phyloP scores from a whole-genome alignment of 64 coral and sea anemone genomes.

The Porites lutea region DNA sequence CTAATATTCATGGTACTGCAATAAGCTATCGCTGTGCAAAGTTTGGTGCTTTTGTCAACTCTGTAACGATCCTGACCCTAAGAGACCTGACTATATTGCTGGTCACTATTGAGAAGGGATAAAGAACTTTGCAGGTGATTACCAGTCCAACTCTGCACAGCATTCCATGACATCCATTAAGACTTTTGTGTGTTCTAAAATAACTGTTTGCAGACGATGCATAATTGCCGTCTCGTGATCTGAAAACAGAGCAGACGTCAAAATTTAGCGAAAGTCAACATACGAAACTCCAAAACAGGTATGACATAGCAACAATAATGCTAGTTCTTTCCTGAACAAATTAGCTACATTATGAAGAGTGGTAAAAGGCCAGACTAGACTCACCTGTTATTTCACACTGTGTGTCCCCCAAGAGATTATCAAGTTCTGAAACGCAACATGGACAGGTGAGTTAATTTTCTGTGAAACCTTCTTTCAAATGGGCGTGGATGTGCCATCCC shows the following conservation, averaged over 20 bases:
- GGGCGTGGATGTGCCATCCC: no score
- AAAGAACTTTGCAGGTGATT: not conserved
- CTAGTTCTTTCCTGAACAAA: no score
- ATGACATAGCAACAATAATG: no score
- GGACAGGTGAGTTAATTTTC: not conserved
- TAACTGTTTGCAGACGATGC: conserved; percentile 91
- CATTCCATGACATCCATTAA: conserved; percentile 94
- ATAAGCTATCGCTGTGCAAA: no score
- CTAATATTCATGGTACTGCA: no score
- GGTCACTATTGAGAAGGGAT: no score
- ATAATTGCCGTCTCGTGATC: conserved; percentile 98
- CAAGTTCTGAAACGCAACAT: conserved; percentile 77
- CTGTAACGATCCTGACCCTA: no score
- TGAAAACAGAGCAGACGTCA: conserved; percentile 16
- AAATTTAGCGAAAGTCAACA: not conserved
- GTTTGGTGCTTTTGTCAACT: no score
- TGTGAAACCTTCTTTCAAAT: no score
- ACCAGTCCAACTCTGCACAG: conserved; percentile 97
- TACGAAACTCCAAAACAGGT: not conserved
- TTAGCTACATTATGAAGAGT: not conserved
- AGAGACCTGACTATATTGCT: no score
- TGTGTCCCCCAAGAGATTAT: conserved; percentile 90
- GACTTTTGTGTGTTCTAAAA: conserved; percentile 86
- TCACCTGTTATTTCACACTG: conserved; percentile 99
- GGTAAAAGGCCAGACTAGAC: no score